Percentiles rank a stretch among this genome's conserved stretches.
Conservation (phyloP, 2,113 vertebrate genomes). For the Ophthalmolycus amberensis region DNA sequence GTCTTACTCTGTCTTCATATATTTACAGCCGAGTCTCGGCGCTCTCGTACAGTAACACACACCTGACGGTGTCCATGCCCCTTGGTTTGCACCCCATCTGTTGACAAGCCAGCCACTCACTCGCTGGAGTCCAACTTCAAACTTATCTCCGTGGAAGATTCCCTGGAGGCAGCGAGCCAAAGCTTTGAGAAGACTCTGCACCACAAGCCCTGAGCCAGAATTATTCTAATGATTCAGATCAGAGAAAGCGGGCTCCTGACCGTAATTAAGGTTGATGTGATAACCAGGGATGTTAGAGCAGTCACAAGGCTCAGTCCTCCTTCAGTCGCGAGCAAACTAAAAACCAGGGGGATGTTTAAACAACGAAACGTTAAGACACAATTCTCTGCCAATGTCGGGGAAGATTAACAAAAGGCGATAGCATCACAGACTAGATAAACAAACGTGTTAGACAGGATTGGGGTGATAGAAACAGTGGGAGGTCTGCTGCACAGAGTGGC, state of each 20-base stretch:
- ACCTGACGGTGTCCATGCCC: constrained; percentile 45
- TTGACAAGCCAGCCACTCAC: constrained; percentile 56
- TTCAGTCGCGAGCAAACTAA: constrained; percentile 49
- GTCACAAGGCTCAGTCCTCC: constrained; percentile 43
- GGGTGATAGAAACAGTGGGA: constrained; percentile 53
- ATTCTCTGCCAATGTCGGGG: constrained; percentile 33
- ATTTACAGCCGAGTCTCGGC: constrained; percentile 51
- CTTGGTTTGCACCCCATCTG: constrained; percentile 52
- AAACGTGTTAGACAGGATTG: constrained; percentile 64
- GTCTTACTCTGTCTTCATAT: constrained; percentile 51
- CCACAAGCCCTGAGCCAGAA: constrained; percentile 54
- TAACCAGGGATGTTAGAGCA: constrained; percentile 58
- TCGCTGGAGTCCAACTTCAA: constrained; percentile 58
- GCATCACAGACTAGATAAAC: constrained; percentile 63
- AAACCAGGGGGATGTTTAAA: constrained; percentile 49
- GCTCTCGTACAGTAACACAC: constrained; percentile 24
- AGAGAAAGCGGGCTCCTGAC: constrained; percentile 67
- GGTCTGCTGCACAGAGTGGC: constrained; percentile 40
- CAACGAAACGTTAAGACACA: constrained; percentile 30
- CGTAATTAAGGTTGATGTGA: constrained; percentile 73
- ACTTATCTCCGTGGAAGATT: constrained; percentile 55
- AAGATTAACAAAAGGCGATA: constrained; percentile 64
- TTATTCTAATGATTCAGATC: constrained; percentile 72
- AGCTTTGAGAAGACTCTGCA: constrained; percentile 52
- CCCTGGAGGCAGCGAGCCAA: constrained; percentile 52